Evolutionary conservation across 2,113 vertebrate species (phyloP).

Genomic region (Oncorhynchus kisutch): DNA sequence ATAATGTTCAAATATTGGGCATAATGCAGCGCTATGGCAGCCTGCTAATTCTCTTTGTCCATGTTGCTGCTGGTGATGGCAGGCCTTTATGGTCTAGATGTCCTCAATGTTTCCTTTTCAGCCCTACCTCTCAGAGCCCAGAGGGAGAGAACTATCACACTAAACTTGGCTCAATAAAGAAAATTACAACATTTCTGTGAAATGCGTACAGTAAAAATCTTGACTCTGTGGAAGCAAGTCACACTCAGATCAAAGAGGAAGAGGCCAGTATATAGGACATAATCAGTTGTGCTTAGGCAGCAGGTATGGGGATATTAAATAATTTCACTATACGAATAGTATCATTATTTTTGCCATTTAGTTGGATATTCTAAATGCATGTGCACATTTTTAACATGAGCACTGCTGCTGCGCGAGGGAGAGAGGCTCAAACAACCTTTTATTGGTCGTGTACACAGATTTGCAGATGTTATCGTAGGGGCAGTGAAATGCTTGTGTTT

Average conservation of each 20-base stretch:
- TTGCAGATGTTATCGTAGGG: no score
- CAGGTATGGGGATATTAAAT: no score
- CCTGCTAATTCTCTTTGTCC: not conserved
- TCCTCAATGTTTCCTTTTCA: slow-evolving; percentile 10
- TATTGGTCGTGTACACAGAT: no score
- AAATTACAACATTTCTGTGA: slow-evolving; percentile 14
- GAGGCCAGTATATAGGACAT: not conserved
- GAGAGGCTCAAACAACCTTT: no score
- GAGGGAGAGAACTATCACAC: slow-evolving; percentile 8
- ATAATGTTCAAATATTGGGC: not conserved
- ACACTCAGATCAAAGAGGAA: slow-evolving; percentile 8
- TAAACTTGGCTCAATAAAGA: slow-evolving; percentile 21
- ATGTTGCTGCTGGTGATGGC: not conserved
- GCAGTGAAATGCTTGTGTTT: no score
- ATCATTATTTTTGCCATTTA: no score
- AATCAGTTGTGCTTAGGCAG: not conserved
- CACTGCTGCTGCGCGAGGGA: no score
- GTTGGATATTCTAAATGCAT: no score
- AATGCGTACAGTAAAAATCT: slow-evolving; percentile 1
- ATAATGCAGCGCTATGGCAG: not conserved
- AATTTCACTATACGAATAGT: no score
- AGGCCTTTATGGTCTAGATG: not conserved
- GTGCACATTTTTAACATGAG: no score
- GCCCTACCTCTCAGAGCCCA: slow-evolving; percentile 6
- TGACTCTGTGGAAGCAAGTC: not conserved